phyloP scores from a whole-genome alignment of 2,888 invertebrate species.

The Lasioglossum malachurum region DNA sequence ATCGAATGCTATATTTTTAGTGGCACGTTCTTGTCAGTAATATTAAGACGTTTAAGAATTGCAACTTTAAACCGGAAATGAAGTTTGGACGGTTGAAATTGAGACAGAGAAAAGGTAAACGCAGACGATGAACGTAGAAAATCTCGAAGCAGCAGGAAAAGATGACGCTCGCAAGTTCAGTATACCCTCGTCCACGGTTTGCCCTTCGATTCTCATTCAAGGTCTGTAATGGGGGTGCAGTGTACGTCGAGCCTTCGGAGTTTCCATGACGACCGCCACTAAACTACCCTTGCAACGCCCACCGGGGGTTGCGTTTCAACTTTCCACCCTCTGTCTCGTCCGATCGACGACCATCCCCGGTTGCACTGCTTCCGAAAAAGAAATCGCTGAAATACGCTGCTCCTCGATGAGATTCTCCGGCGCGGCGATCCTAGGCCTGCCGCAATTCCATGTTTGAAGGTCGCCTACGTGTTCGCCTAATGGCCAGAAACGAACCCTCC shows the following conservation, averaged over 20 bases:
- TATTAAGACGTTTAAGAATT: neutral
- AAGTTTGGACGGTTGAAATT: neutral
- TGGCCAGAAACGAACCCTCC: neutral
- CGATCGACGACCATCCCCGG: conserved; percentile 65
- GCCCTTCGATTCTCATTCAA: conserved; percentile 84
- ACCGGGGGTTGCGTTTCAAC: conserved; percentile 78
- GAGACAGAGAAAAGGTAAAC: neutral
- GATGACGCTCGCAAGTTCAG: conserved; percentile 64
- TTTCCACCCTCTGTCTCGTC: conserved; percentile 79
- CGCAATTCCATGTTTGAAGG: conserved; percentile 54
- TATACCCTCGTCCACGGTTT: conserved; percentile 71
- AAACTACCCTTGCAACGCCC: conserved; percentile 84
- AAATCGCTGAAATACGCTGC: conserved; percentile 45
- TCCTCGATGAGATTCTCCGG: neutral
- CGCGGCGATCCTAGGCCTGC: conserved; percentile 47
- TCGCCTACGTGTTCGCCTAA: conserved; percentile 24
- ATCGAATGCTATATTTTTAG: too few species aligned
- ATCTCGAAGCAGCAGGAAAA: conserved; percentile 43
- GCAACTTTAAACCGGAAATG: neutral
- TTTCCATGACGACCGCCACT: conserved; percentile 85
- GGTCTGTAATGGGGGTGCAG: conserved; percentile 83
- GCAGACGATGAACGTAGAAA: neutral
- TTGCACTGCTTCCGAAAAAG: conserved; percentile 63
- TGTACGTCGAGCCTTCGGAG: conserved; percentile 81
- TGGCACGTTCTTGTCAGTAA: too few species aligned